A percentile compares a stretch with the other conserved stretches of the same genome.
phyloP scores from a whole-genome alignment of 2,797 vertebrate species.

The Xyrichtys novacula region DNA sequence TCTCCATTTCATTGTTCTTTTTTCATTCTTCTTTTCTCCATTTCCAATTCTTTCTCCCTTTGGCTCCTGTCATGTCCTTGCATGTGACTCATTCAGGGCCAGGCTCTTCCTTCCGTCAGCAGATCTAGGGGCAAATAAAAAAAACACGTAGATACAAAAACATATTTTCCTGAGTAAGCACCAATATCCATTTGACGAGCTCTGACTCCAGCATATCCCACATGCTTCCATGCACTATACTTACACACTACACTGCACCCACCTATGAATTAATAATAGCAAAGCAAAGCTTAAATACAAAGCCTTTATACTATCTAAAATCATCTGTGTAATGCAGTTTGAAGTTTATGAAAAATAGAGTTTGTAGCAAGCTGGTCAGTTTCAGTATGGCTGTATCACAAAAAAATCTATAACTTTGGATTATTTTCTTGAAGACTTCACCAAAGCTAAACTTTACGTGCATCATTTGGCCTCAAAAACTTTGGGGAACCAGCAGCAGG shows the following conservation, averaged over 20 bases:
- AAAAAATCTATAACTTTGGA: no score
- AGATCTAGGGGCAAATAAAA: conserved; percentile 61
- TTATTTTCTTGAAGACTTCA: no score
- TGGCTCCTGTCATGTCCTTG: conserved; percentile 44
- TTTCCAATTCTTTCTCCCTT: conserved; percentile 5
- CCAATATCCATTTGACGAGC: conserved; percentile 41
- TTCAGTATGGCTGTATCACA: no score
- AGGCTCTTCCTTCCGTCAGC: conserved; percentile 51
- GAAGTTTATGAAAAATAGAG: no score
- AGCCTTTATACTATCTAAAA: conserved; percentile 16
- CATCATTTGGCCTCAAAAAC: no score
- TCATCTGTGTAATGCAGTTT: background rate
- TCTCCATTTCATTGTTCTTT: conserved; percentile 8
- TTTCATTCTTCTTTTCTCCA: conserved; percentile 1
- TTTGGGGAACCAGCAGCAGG: no score
- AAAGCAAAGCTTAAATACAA: conserved; percentile 5
- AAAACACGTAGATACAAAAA: conserved; percentile 41
- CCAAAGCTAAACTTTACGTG: no score
- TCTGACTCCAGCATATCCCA: conserved; percentile 46
- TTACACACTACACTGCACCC: conserved; percentile 42
- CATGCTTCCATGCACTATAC: conserved; percentile 38
- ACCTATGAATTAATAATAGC: conserved; percentile 20
- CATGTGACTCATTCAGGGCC: conserved; percentile 54
- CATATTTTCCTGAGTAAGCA: conserved; percentile 58
- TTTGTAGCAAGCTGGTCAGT: no score